These are phyloP conservation scores for Phrynocephalus vlangalii DNA, from an alignment of 2,797 vertebrate genomes.

Conservation along the genomic window DNA sequence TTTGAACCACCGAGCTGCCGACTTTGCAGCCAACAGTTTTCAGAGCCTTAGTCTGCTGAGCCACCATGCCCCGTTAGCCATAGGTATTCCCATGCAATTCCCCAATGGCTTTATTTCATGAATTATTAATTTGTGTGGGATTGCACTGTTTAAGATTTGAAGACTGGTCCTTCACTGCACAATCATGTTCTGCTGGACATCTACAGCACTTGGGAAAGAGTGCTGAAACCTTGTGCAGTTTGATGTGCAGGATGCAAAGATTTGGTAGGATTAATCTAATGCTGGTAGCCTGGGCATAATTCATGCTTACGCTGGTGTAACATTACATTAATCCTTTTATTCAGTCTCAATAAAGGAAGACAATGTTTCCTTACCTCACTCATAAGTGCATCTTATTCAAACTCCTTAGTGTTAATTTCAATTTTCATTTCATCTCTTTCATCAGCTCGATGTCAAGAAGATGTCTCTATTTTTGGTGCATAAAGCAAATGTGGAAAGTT, in stretches of 20 bases:
- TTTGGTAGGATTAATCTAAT: no score
- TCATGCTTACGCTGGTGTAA: no score
- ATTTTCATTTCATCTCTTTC: constrained; percentile 63
- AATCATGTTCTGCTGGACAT: constrained; percentile 43
- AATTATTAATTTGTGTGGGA: background rate
- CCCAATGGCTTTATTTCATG: no score
- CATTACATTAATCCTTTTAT: background rate
- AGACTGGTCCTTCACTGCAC: constrained; percentile 47
- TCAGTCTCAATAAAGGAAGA: constrained; percentile 45
- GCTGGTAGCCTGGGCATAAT: no score
- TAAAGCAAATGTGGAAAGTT: constrained; percentile 44
- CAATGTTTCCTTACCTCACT: constrained; percentile 8
- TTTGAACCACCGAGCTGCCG: no score
- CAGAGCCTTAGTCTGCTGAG: no score
- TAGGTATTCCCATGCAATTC: background rate
- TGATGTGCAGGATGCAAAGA: no score
- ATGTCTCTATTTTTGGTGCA: constrained; percentile 68
- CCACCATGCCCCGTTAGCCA: no score
- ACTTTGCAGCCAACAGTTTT: no score
- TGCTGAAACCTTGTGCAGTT: no score
- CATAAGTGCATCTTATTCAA: constrained; percentile 41
- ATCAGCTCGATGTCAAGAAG: constrained; percentile 65
- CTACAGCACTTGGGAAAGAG: constrained; percentile 46
- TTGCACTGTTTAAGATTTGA: background rate
- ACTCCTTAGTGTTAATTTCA: constrained; percentile 54